A percentile compares a stretch with the other conserved stretches of the same genome.
These are phyloP conservation scores for Trissoscelio sp. DNA, from an alignment of 2,888 invertebrate genomes.

Conservation along the genomic window DNA sequence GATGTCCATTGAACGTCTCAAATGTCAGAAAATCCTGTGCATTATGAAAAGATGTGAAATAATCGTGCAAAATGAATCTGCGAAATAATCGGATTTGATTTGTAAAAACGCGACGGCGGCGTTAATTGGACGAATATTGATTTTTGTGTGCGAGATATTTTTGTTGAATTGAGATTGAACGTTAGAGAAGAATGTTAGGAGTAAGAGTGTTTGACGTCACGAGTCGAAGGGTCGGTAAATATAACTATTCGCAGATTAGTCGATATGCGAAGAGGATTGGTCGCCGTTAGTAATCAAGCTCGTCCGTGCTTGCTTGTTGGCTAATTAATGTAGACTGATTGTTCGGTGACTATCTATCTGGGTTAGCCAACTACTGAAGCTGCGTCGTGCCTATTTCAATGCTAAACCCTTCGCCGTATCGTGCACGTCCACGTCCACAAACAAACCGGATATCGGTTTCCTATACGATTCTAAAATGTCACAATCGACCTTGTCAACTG, in stretches of 20 bases:
- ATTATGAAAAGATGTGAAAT: slow-evolving; percentile 12
- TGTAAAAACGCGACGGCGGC: background rate
- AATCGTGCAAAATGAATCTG: slow-evolving; percentile 15
- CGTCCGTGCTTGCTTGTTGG: slow-evolving; percentile 73
- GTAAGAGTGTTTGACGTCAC: slow-evolving; percentile 1
- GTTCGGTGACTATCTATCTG: slow-evolving; percentile 76
- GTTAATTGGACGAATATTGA: slow-evolving; percentile 14
- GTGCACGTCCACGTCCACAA: slow-evolving; percentile 43
- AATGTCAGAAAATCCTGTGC: background rate
- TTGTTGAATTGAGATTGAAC: background rate
- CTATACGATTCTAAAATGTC: slow-evolving; percentile 59
- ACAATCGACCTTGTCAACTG: slow-evolving; percentile 43
- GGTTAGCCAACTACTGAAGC: slow-evolving; percentile 76
- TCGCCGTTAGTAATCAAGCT: slow-evolving; percentile 74
- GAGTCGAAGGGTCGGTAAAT: slow-evolving; percentile 23
- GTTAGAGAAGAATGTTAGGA: slow-evolving; percentile 9
- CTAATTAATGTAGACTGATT: slow-evolving; percentile 81
- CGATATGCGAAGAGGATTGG: slow-evolving; percentile 59
- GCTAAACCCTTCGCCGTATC: slow-evolving; percentile 44
- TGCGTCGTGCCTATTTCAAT: slow-evolving; percentile 69
- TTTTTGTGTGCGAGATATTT: slow-evolving; percentile 17
- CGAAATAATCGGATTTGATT: background rate
- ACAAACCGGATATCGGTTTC: slow-evolving; percentile 65
- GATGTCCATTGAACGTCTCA: slow-evolving; percentile 8
- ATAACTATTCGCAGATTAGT: slow-evolving; percentile 48